Base-by-base conservation (phyloP, 2,888 invertebrate species). In the Arctia plantaginis region DNA sequence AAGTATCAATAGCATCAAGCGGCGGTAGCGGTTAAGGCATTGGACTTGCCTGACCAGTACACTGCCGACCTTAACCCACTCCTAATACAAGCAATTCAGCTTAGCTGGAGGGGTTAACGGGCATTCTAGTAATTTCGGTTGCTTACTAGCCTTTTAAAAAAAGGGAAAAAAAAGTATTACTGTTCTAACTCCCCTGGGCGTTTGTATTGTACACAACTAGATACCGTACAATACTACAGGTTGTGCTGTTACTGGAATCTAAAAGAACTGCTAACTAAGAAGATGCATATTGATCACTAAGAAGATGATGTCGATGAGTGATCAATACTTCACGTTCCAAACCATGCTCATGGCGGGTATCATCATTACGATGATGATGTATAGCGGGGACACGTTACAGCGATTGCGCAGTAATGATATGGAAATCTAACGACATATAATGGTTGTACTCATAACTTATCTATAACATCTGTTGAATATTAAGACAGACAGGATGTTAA, bases 391-490 rank as follows among this genome's bases (percentile, higher is more conserved):
- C 59, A 62, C n/a, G 39, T 69, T 35, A 51, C 20, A 39, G 27
- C 39, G 41, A 59, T 66, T 59, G 67, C 59, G 59, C 59, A 81
- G 73, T 79, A 18, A 30, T 75, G 74, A 77, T 78, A 78, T 75
- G 41, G 35, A 66, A 64, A 73, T 64, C 68, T 47, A 73, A 73
- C 64, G 6, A 59, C 33, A 65, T 47, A 69, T n/a, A 76, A 69
- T 78, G 79, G 77, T 76, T 74, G 74, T 30, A 62, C 65, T 59
- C 59, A 59, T 30, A 78, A 39, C 66, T 73, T 69, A 74, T 76
- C 51, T 76, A 67, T 72, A 59, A 77, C 77, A 75, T 77, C 51
- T 78, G 39, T 72, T 65, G 77, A 76, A 79, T 73, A 73, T 68
- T 66, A 77, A 81, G 59, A 67, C 35, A 35, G 15, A 30, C 13